Percentiles rank a stretch among this genome's conserved stretches.
These are phyloP conservation scores for Platichthys flesus DNA, from an alignment of 2,113 vertebrate species.

Conservation along the genomic window DNA sequence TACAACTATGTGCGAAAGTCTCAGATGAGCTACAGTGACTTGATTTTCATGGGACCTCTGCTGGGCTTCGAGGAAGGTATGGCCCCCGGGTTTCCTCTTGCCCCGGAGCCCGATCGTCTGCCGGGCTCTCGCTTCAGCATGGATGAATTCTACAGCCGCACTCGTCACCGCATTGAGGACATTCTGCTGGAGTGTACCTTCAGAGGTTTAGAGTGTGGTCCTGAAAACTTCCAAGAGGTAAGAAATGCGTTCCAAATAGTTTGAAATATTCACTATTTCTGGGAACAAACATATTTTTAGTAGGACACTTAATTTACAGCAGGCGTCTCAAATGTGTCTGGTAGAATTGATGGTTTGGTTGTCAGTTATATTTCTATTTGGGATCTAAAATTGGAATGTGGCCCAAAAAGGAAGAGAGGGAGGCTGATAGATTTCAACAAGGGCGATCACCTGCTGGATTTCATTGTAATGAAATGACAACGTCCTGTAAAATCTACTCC, in stretches of 20 bases:
- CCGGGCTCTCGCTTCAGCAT: constrained; percentile 83
- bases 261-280: constrained; percentile 9
- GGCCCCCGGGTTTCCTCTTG: constrained; percentile 87
- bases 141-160: constrained; percentile 89
- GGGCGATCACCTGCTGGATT: constrained; percentile 1
- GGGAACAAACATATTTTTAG: not conserved
- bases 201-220: constrained; percentile 86
- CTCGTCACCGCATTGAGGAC: constrained; percentile 91
- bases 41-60: constrained; percentile 91
- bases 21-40: constrained; percentile 89
- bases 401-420: not conserved
- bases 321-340: constrained; percentile 1
- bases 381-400: constrained; percentile 7
- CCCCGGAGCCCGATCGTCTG: constrained; percentile 78
- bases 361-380: constrained; percentile 7
- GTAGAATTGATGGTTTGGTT: constrained; percentile 16
- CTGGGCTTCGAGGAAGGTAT: constrained; percentile 88
- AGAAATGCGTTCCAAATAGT: constrained; percentile 43
- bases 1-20: constrained; percentile 89
- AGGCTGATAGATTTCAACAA: not conserved
- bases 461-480: constrained; percentile 14
- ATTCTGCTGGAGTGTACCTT: constrained; percentile 94
- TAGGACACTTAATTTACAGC: not conserved
- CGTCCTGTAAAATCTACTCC: not conserved
- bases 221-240: constrained; percentile 91